Percentiles rank a stretch among this genome's conserved stretches.
phyloP scores from a whole-genome alignment of 2,888 invertebrate genomes.

The Eristalinus aeneus region DNA sequence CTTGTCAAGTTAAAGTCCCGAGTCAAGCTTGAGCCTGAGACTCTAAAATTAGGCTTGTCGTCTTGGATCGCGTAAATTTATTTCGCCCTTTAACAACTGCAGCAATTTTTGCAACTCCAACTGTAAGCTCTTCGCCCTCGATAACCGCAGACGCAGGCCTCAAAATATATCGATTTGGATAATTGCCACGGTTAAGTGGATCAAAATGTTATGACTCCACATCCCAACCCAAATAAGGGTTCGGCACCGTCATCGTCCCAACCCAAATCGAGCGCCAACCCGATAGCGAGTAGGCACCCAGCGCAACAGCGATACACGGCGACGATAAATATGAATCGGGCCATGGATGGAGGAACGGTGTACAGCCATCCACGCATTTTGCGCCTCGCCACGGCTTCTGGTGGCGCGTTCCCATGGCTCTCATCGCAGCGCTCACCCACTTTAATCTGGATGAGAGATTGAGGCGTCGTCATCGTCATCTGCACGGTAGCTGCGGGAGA shows the following conservation, averaged over 20 bases:
- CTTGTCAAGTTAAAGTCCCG: no score
- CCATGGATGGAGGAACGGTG: constrained; percentile 26
- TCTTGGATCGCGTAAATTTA: no score
- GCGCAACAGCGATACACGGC: constrained; percentile 15
- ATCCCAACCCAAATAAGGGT: constrained; percentile 54
- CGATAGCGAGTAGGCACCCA: constrained; percentile 28
- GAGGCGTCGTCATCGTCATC: constrained; percentile 25
- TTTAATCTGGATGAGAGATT: constrained; percentile 41
- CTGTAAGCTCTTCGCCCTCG: not conserved
- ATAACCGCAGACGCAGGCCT: not conserved
- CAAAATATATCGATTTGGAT: not conserved
- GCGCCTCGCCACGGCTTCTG: constrained; percentile 41
- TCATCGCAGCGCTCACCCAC: constrained; percentile 35
- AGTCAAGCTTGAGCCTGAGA: no score
- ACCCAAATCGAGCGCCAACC: constrained; percentile 26
- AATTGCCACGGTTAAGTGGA: constrained; percentile 50
- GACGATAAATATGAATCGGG: constrained; percentile 53
- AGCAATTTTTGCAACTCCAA: not conserved
- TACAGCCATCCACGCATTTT: constrained; percentile 62
- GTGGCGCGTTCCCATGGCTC: constrained; percentile 49
- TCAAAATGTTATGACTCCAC: constrained; percentile 52
- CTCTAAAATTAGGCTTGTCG: no score
- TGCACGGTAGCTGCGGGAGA: constrained; percentile 45
- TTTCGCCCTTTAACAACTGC: not conserved
- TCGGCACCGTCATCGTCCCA: constrained; percentile 38